Base-by-base conservation (phyloP, 2,797 vertebrate species). In the Steatocranus sp. region DNA sequence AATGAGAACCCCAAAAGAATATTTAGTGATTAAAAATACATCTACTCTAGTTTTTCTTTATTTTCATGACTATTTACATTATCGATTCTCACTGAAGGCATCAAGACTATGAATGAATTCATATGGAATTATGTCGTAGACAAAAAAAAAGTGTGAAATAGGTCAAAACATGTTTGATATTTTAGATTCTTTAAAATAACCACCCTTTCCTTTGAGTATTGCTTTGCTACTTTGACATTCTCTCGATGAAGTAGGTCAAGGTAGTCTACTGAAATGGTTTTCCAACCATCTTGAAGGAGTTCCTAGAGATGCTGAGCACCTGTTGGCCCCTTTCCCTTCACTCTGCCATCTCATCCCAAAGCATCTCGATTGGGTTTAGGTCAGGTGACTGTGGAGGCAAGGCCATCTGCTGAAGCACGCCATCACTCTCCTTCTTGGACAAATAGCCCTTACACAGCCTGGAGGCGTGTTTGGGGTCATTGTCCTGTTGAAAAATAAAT, bases 1-100 rank as follows among this genome's bases (percentile, higher is more conserved):
- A 83, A 66, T 82, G 11, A 83, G 20, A 86, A 79, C 41, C 86
- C 82, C 51, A 76, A 27, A 46, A 78, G 81, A 70, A 27, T 54
- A 61, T 12, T 34, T 34, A 36, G 56, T 61, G 32, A 61, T 61
- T 61, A 61, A 61, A 58, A 34, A 34, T n/a, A 34, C 56, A 61
- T 34, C 17, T 61, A 11, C 56, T 3, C 11, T 8, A 61, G 56
- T 20, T 61, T 36, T 20, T 61, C 18, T 61, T 36, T 61, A 34
- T 61, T 61, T 7, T 61, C 30, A 36, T 61, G 32, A 61, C 32
- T 61, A 20, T 36, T 61, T 36, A 61, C 18, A 20, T 61, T 3
- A 34, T 36, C 0, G 2, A 61, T 61, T 61, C 18, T 61, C 32
- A 36, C 32, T 61, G 18, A 61, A 61, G 56, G 32, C 56, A 61